Evolutionary conservation across 2,888 invertebrate species (phyloP).

Genomic region (Coremacera marginata): DNA sequence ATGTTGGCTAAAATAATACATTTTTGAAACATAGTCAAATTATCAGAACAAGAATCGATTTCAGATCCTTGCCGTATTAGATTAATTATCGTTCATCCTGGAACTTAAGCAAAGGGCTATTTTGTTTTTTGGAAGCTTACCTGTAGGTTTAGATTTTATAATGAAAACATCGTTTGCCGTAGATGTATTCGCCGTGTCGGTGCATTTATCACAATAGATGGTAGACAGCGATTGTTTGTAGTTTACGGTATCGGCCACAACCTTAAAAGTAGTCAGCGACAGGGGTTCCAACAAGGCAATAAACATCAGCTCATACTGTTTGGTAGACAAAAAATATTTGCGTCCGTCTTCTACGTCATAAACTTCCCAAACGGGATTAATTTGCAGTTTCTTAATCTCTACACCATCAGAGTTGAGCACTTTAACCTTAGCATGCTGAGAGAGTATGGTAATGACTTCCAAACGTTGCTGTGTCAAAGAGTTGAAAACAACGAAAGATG

Average conservation of each 20-base stretch:
- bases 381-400: conserved; percentile 78
- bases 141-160: conserved; percentile 78
- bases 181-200: conserved; percentile 60
- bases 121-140: conserved; percentile 45
- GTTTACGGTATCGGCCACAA: conserved; percentile 67
- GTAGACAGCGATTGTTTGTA: conserved; percentile 69
- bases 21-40: too few relatives aligned
- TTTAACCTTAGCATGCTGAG: conserved; percentile 79
- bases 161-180: conserved; percentile 61
- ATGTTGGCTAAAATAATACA: too few relatives aligned
- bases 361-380: conserved; percentile 89
- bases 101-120: too few relatives aligned
- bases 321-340: too few relatives aligned
- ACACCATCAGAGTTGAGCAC: conserved; percentile 76
- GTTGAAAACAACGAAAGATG: conserved; percentile 82
- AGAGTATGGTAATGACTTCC: conserved; percentile 81
- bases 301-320: conserved; percentile 78
- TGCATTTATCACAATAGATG: conserved; percentile 73
- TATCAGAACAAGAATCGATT: too few relatives aligned
- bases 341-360: conserved; percentile 70
- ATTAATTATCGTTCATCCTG: too few relatives aligned
- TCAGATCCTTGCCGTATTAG: too few relatives aligned
- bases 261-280: conserved; percentile 77
- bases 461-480: conserved; percentile 82
- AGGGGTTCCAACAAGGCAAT: conserved; percentile 85